Evolutionary conservation across 2,888 invertebrate species (phyloP), one percentile per base, ranked within the genome.

Genomic region (Cremastinae sp.): DNA sequence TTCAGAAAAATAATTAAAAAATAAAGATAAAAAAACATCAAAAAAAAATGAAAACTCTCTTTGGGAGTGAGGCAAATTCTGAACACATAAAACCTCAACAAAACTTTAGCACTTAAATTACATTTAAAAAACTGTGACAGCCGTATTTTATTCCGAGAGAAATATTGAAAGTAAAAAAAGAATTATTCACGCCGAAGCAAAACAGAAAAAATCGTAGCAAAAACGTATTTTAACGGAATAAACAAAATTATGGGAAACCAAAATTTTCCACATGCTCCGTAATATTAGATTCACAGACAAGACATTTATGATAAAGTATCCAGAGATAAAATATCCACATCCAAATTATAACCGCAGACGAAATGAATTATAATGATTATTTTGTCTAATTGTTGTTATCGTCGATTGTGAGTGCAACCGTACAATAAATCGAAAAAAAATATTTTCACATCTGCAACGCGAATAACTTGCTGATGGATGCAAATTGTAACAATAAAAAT

Each of bases 101-200:
- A 43, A 45, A 28, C 12, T 10, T 68, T 49, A 69, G 43, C n/a
- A 69, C 43, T 45, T 53, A 39, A 45, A 61, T 9, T 47, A 49
- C 12, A 9, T 41, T 20, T 47, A 56, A 2, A 47, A 18, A 47
- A 49, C 35, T 45, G 9, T 56, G 39, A 55, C 62, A 22, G 16
- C 55, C 35, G 61, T 65, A 35, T 45, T 43, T 37, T 55, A 47
- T 53, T 39, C 55, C 49, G 28, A 28, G 28, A 55, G 59, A 51
- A 61, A 68, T 56, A 62, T 68, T 41, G 68, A 74, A 74, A 74
- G 68, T 74, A 68, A 55, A 18, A 56, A 35, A 20, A 56, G 28
- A 56, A 16, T 16, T 58, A n/a, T 10, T 35, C 18, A 16, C n/a
- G 12, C 43, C n/a, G 45, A 14, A 18, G 12, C 64, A 14, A 49